These are phyloP conservation scores for Tuta absoluta DNA, from an alignment of 2,888 invertebrate species.

Conservation along the genomic window DNA sequence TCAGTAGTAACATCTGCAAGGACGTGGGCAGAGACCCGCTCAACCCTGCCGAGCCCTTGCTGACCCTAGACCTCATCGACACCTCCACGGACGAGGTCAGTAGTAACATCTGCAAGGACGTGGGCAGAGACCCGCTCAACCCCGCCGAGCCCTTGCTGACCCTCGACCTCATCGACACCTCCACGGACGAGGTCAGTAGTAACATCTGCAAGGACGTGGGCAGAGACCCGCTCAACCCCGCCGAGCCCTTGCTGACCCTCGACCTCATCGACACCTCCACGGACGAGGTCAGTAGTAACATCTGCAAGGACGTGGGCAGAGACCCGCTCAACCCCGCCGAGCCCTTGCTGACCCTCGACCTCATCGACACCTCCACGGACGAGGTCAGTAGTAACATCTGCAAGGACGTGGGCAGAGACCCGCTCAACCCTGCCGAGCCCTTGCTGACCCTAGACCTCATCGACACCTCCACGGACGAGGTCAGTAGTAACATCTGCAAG, in stretches of 20 bases:
- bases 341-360: slow-evolving; percentile 83
- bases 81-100: slow-evolving; percentile 80
- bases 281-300: slow-evolving; percentile 52
- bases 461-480: slow-evolving; percentile 84
- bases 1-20: slow-evolving; percentile 66
- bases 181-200: slow-evolving; percentile 68
- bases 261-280: slow-evolving; percentile 87
- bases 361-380: slow-evolving; percentile 86
- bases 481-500: slow-evolving; percentile 66
- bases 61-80: slow-evolving; percentile 86
- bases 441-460: slow-evolving; percentile 85
- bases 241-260: slow-evolving; percentile 83
- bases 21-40: slow-evolving; percentile 83
- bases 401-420: slow-evolving; percentile 82
- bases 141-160: slow-evolving; percentile 83
- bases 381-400: slow-evolving; percentile 67
- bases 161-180: slow-evolving; percentile 86
- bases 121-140: slow-evolving; percentile 82
- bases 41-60: slow-evolving; percentile 81
- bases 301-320: slow-evolving; percentile 82
- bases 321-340: slow-evolving; percentile 83
- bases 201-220: slow-evolving; percentile 81
- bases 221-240: slow-evolving; percentile 82
- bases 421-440: slow-evolving; percentile 81
- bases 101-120: slow-evolving; percentile 76